Base-by-base conservation (phyloP, 2,113 vertebrate genomes). In the Corvus moneduloides region DNA sequence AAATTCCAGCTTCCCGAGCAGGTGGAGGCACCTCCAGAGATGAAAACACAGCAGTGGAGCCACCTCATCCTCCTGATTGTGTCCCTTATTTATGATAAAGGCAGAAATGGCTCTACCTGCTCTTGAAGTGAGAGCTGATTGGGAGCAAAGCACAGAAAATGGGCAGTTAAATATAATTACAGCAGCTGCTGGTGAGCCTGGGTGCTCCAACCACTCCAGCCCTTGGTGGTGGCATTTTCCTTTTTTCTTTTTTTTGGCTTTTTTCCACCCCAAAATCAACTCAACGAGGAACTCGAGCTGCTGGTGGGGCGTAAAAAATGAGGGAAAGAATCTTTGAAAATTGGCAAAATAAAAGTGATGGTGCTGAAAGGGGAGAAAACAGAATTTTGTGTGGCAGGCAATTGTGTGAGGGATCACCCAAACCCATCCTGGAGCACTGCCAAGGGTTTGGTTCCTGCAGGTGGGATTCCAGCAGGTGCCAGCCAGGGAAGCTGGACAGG, bases 101-200 rank as follows among this genome's bases (percentile, higher is more conserved):
- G 81, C 92, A 95, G 58, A 76, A 81, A 66, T 77, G 59, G 62
- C 94, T 54, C 84, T 97, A 48, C 94, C 96, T 97, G 89, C 87
- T 90, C 91, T 69, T 74, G 86, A 91, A 97, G 84, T 14, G 26
- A 52, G 77, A 63, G 87, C 88, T 97, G 94, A 94, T 91, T 79
- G 83, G 67, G 23, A 95, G 88, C 84, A 82, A 74, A 66, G 80
- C 93, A 35, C 82, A 89, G 95, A 93, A 92, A 81, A 55, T 39
- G 59, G 88, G 55, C 52, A 74, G 37, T 78, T 94, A 71, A 77
- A 87, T 84, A 28, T 24, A 89, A 93, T 73, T 95, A 68, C 81
- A 55, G 91, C 89, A 92, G 96, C 88, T 95, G 89, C 72, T 91
- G 4, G 6, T 33, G 79, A 74, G 89, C 93, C 88, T 58, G 30